These are phyloP conservation scores for Phanerotoma sp. DNA, from an alignment of 2,888 invertebrate genomes.

Conservation along the genomic window DNA sequence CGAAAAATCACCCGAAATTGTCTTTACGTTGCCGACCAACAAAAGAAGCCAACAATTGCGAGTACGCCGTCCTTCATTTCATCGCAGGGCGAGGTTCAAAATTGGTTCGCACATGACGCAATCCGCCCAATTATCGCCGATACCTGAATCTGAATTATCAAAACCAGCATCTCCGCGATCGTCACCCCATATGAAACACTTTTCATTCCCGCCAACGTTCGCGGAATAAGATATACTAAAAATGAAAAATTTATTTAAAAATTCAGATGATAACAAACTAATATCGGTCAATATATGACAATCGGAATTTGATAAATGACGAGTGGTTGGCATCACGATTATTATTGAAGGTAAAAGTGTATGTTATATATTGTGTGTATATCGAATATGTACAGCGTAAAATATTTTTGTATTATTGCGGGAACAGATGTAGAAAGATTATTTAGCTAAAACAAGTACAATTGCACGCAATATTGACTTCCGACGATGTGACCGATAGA, in stretches of 20 bases:
- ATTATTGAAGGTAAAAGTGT: not conserved
- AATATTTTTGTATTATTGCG: not conserved
- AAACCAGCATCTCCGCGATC: slow-evolving; percentile 68
- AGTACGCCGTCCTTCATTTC: slow-evolving; percentile 44
- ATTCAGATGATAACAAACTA: too few species aligned
- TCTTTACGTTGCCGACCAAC: slow-evolving; percentile 34
- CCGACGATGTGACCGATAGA: slow-evolving; percentile 23
- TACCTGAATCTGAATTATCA: slow-evolving; percentile 70
- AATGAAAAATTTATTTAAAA: too few species aligned
- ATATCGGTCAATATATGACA: too few species aligned
- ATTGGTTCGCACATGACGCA: slow-evolving; percentile 51
- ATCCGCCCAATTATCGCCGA: slow-evolving; percentile 64
- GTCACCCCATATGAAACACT: slow-evolving; percentile 56
- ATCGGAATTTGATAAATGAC: not conserved
- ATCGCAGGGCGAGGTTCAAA: slow-evolving; percentile 50
- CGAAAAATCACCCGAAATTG: slow-evolving; percentile 18
- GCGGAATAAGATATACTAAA: too few species aligned
- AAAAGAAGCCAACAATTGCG: slow-evolving; percentile 50
- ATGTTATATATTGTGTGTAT: too few species aligned
- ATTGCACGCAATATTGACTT: slow-evolving; percentile 20
- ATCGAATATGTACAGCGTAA: not conserved
- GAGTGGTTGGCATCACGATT: not conserved
- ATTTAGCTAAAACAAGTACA: not conserved
- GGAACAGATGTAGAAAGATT: slow-evolving; percentile 25
- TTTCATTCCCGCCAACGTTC: slow-evolving; percentile 50